These are phyloP conservation scores for Holothuria scabra DNA, from an alignment of 53 echinoderm and acorn worm genomes.

Conservation along the genomic window DNA sequence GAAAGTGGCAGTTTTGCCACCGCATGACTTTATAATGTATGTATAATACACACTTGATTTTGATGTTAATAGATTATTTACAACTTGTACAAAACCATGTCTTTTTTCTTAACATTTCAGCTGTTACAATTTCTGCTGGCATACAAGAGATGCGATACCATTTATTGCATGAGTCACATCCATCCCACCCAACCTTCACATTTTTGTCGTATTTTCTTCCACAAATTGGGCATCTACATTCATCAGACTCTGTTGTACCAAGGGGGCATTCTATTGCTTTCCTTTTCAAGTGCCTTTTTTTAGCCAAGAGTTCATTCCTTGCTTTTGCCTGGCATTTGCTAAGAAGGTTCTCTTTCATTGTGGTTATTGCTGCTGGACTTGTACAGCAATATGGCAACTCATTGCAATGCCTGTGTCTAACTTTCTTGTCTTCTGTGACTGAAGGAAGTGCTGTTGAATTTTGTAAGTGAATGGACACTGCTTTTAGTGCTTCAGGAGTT, in stretches of 20 bases:
- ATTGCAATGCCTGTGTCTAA: not conserved
- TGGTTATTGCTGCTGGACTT: not conserved
- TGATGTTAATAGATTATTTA: no score
- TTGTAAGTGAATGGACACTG: not conserved
- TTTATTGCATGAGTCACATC: conserved; percentile 7
- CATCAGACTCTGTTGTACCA: not conserved
- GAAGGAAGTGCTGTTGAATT: conserved; percentile 31
- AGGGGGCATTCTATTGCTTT: not conserved
- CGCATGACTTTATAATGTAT: no score
- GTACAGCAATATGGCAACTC: not conserved
- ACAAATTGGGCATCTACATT: conserved; percentile 19
- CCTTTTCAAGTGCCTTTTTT: not conserved
- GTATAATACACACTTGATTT: no score
- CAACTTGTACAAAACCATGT: conserved; percentile 31
- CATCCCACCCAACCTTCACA: conserved; percentile 29
- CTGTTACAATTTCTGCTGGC: conserved; percentile 18
- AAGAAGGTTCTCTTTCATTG: not conserved
- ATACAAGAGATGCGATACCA: conserved; percentile 23
- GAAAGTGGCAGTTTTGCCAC: no score
- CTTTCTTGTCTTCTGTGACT: not conserved
- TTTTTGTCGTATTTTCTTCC: conserved; percentile 5
- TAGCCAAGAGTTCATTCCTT: conserved; percentile 31
- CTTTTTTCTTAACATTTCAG: conserved; percentile 17
- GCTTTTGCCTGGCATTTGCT: conserved; percentile 14
- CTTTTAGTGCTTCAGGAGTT: conserved; percentile 13